These are phyloP conservation scores for Conistra vaccinii DNA, from an alignment of 2,888 invertebrate species.

Conservation along the genomic window DNA sequence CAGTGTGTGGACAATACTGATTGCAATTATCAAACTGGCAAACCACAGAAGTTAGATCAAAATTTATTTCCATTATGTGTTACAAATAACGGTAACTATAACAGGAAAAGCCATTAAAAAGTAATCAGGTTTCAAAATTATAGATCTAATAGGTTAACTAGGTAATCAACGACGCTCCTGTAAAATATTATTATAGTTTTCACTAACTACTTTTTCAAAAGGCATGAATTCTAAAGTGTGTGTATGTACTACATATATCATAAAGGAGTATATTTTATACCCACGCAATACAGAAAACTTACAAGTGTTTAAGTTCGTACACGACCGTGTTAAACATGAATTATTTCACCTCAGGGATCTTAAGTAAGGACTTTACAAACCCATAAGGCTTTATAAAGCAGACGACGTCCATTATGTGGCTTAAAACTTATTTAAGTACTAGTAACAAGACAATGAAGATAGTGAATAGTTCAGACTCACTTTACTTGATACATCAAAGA, in stretches of 20 bases:
- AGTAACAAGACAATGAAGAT: neutral
- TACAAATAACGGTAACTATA: neutral
- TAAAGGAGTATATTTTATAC: slow-evolving; percentile 7
- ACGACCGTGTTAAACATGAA: slow-evolving; percentile 13
- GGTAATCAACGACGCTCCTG: neutral
- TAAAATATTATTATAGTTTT: neutral
- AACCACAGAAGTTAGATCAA: neutral
- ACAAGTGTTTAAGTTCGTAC: slow-evolving; percentile 29
- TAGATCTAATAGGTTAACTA: neutral
- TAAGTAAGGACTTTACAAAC: neutral
- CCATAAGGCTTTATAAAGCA: slow-evolving; percentile 3
- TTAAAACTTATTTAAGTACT: slow-evolving; percentile 8
- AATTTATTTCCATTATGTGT: neutral
- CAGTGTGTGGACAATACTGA: neutral
- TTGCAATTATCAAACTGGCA: slow-evolving; percentile 10
- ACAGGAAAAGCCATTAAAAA: neutral
- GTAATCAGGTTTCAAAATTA: neutral
- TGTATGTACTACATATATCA: neutral
- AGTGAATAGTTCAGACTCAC: neutral
- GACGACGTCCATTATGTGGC: slow-evolving; percentile 10
- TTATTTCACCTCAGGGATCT: slow-evolving; percentile 15
- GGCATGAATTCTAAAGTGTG: neutral
- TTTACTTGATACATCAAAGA: neutral
- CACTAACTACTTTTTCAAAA: neutral
- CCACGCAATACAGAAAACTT: slow-evolving; percentile 9